Base-by-base conservation (phyloP, 2,888 invertebrate genomes). In the Drosophila longiperda region DNA sequence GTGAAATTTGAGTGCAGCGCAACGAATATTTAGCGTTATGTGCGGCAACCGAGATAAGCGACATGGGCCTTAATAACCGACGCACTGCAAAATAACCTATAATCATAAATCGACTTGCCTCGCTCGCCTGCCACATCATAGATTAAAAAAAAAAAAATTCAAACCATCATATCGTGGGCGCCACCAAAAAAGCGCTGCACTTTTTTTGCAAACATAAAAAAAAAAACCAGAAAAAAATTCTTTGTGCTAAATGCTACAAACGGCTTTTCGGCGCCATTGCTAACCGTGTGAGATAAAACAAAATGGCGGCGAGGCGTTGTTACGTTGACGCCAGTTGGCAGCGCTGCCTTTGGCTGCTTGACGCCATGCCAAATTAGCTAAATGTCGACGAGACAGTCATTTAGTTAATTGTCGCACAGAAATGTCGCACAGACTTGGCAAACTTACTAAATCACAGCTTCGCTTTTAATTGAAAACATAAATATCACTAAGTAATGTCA, bases 341-440 rank as follows among this genome's bases (percentile, higher is more conserved):
- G 64, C 76, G 60, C 66, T 68, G 87, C 84, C 63, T 66, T 38
- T 70, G 79, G 68, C 66, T 83, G 82, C 66, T 91, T 87, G 92
- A 87, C 88, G 90, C 91, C 90, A 88, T 80, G 91, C 91, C 91
- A 92, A 91, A 91, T 91, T 91, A 91, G 91, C 87, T 80, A 78
- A 84, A 77, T 82, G 82, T 83, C 83, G 69, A 76, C 77, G 49
- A 42, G 45, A 81, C 82, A 87, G 83, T 84, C 90, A 88, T 91
- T 91, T 84, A 82, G 89, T 91, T 91, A 91, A 91, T 91, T 91
- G 91, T 76, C 76, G 71, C 73, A 74, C 66, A 79, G 73, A 79
- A 75, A 72, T 66, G 60, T 80, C 70, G 75, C 57, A 40, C 62
- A 48, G 63, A 64, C 60, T 67, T 75, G 77, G 66, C 55, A 68